Percentiles rank a stretch among this genome's conserved stretches.
Evolutionary conservation across 2,888 invertebrate species (phyloP).

Genomic region (Drosophila kambysellisi): DNA sequence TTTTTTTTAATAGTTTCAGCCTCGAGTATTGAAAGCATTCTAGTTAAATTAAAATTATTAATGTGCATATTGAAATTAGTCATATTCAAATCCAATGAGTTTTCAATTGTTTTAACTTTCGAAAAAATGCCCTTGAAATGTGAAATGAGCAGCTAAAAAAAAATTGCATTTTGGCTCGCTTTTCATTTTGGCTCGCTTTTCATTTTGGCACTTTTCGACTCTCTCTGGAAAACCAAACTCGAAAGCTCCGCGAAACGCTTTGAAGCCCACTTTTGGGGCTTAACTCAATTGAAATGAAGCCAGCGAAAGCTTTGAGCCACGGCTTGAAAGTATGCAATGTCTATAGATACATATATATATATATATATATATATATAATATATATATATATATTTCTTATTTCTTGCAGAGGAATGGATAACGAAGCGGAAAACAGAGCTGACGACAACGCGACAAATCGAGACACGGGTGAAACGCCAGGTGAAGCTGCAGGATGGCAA

Average conservation of each 20-base stretch:
- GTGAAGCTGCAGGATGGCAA: constrained; percentile 95
- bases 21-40: background rate
- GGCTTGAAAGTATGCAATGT: constrained; percentile 26
- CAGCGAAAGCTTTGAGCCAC: background rate
- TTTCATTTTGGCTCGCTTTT: too few relatives aligned
- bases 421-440: constrained; percentile 95
- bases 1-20: background rate
- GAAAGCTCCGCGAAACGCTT: constrained; percentile 3
- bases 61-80: background rate
- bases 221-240: background rate
- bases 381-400: too few relatives aligned
- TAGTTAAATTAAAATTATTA: background rate
- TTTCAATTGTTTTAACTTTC: background rate
- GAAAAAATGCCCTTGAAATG: background rate
- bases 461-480: constrained; percentile 95
- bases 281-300: background rate
- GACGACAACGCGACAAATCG: constrained; percentile 95
- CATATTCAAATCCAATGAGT: background rate
- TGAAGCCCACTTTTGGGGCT: constrained; percentile 14
- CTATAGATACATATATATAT: too few relatives aligned
- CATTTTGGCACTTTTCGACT: background rate
- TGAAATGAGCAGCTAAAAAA: background rate
- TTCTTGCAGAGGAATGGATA: constrained; percentile 94
- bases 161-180: constrained; percentile 4
- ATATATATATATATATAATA: too few relatives aligned